phyloP scores from a whole-genome alignment of 1,140 invertebrate species.

The Delia radicum region DNA sequence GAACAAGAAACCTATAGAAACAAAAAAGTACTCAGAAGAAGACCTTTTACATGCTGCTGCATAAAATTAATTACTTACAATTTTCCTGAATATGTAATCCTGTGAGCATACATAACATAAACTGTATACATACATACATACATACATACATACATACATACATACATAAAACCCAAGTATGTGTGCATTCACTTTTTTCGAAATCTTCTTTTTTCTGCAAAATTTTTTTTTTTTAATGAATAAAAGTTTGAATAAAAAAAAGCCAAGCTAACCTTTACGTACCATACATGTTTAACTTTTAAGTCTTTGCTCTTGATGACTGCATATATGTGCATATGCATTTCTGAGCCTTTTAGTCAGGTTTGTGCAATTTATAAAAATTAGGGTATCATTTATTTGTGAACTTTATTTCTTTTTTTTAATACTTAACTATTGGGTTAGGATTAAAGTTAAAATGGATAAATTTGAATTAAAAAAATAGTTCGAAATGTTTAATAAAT shows the following conservation, averaged over 20 bases:
- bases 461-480: too few relatives aligned
- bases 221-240: background rate
- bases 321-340: background rate
- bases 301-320: background rate
- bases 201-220: background rate
- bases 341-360: background rate
- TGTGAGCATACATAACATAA: background rate
- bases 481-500: too few relatives aligned
- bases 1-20: background rate
- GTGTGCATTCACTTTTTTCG: background rate
- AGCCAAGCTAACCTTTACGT: background rate
- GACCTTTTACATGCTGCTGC: conserved; percentile 22
- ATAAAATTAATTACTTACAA: conserved; percentile 21
- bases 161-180: background rate
- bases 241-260: too few relatives aligned
- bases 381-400: background rate
- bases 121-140: background rate
- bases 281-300: background rate
- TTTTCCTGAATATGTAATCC: conserved; percentile 19
- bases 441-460: too few relatives aligned
- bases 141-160: background rate
- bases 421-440: too few relatives aligned
- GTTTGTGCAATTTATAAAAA: background rate
- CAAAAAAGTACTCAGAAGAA: background rate
- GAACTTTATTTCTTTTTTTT: background rate